phyloP scores from a whole-genome alignment of 1,140 invertebrate species.

The Drosophila quadrilineata region DNA sequence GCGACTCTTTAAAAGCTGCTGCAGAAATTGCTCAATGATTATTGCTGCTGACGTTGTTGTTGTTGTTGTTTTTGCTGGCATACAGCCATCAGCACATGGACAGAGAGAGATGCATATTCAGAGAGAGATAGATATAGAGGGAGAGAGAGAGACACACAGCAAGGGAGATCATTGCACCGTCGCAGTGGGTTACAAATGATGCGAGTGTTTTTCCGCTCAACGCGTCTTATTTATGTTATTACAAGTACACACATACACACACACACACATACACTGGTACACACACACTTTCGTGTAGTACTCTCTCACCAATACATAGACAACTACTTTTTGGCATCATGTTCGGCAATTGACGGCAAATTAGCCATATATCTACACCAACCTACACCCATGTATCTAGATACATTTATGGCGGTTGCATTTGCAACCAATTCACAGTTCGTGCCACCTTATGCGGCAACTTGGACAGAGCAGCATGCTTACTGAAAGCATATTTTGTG shows the following conservation, averaged over 20 bases:
- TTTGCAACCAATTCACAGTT: constrained; percentile 8
- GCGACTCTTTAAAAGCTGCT: constrained; percentile 14
- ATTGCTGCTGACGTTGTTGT: constrained; percentile 1
- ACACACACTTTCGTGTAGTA: neutral
- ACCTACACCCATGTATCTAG: constrained; percentile 21
- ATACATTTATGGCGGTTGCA: constrained; percentile 13
- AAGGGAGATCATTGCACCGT: constrained; percentile 46
- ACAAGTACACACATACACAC: constrained; percentile 20
- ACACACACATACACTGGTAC: neutral
- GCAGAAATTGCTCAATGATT: constrained; percentile 11
- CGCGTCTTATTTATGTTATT: constrained; percentile 40
- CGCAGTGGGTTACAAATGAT: constrained; percentile 39
- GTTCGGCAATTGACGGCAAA: constrained; percentile 40
- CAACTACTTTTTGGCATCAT: too few species aligned
- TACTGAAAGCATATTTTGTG: constrained; percentile 2
- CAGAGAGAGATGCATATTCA: neutral
- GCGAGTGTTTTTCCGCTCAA: constrained; percentile 42
- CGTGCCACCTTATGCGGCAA: constrained; percentile 8
- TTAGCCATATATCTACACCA: constrained; percentile 26
- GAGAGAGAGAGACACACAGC: constrained; percentile 1
- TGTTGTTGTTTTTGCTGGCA: constrained; percentile 28
- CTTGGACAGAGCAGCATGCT: constrained; percentile 8
- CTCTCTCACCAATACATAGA: too few species aligned
- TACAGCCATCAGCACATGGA: constrained; percentile 30
- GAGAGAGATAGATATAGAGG: neutral